Evolutionary conservation across 2,888 invertebrate species (phyloP).

Genomic region (Balanococcus diminutus): DNA sequence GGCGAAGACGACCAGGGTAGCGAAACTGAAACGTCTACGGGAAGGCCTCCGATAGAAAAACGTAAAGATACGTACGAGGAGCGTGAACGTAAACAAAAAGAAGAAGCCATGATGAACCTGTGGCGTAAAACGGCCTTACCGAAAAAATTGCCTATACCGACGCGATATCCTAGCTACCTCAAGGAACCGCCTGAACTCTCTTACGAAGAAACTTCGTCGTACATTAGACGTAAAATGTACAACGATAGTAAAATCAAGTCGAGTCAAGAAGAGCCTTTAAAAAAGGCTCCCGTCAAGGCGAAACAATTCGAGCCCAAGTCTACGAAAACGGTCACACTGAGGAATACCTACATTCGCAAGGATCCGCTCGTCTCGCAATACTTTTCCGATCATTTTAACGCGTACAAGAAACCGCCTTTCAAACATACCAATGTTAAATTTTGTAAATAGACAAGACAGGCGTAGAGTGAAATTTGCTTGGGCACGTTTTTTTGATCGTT

Average conservation of each 20-base stretch:
- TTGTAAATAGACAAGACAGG: neutral
- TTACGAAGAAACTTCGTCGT: conserved; percentile 48
- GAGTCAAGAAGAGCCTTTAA: neutral
- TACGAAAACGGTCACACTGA: conserved; percentile 7
- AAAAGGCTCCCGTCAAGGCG: neutral
- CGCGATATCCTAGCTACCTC: conserved; percentile 33
- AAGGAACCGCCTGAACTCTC: conserved; percentile 47
- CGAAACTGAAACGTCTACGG: neutral
- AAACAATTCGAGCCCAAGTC: conserved; percentile 14
- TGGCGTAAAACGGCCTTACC: conserved; percentile 27
- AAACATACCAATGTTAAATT: conserved; percentile 36
- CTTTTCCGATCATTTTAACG: conserved; percentile 49
- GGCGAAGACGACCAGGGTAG: neutral
- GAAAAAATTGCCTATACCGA: conserved; percentile 34
- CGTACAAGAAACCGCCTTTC: conserved; percentile 45
- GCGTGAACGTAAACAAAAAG: conserved; percentile 4
- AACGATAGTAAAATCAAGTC: conserved; percentile 11
- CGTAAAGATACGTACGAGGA: conserved; percentile 25
- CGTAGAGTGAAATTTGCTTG: neutral
- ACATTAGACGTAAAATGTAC: conserved; percentile 5
- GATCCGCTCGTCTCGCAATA: conserved; percentile 48
- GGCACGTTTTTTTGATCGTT: neutral
- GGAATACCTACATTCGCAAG: conserved; percentile 29
- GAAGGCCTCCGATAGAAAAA: neutral
- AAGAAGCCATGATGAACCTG: conserved; percentile 37